These are phyloP conservation scores for Intellagama lesueurii DNA, from an alignment of 2,797 vertebrate species.

Conservation along the genomic window DNA sequence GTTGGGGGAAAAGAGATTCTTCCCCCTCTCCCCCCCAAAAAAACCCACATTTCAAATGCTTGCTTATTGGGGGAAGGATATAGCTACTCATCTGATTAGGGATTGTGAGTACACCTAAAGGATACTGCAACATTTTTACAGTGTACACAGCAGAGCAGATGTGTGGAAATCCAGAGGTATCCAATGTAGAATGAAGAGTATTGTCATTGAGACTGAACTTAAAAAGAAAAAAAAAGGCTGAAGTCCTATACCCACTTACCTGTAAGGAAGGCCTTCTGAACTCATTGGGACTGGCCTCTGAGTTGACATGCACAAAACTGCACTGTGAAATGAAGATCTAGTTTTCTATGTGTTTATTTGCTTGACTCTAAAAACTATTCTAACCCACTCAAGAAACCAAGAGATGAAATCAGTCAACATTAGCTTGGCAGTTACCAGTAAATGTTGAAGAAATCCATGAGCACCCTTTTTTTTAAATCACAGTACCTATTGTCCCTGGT, in stretches of 20 bases:
- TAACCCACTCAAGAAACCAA: background rate
- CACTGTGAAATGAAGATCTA: background rate
- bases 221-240: background rate
- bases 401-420: background rate
- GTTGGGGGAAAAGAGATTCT: background rate
- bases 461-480: background rate
- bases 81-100: background rate
- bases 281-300: background rate
- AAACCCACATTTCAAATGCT: background rate
- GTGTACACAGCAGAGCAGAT: background rate
- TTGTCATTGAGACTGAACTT: background rate
- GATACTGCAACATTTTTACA: background rate
- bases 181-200: background rate
- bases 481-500: background rate
- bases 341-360: background rate
- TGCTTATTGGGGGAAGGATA: background rate
- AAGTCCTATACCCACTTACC: background rate
- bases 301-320: background rate
- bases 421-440: conserved; percentile 9
- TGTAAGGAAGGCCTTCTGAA: background rate
- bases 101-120: background rate
- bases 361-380: background rate
- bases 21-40: too few species aligned
- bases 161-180: background rate
- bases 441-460: background rate